Percentiles rank a stretch among this genome's conserved stretches.
phyloP scores from a whole-genome alignment of 2,113 vertebrate genomes.

The Hemiprocne comata region DNA sequence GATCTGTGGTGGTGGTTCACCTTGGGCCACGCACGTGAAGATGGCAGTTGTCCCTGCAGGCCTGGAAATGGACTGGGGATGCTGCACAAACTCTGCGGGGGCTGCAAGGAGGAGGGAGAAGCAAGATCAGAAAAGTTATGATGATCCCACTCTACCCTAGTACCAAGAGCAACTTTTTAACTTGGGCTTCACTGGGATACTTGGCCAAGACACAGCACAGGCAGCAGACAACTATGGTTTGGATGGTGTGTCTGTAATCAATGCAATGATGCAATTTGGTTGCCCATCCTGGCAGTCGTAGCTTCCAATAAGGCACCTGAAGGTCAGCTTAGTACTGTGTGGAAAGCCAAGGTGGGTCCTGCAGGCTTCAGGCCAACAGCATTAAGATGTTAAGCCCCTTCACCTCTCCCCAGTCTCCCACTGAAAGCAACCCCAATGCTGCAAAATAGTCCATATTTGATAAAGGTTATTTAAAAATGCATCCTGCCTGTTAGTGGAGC shows the following conservation, averaged over 20 bases:
- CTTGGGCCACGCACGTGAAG: conserved; percentile 94
- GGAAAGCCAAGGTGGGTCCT: neutral
- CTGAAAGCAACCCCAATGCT: neutral
- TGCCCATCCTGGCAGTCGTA: neutral
- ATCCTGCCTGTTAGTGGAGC: neutral
- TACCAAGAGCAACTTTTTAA: fast-evolving
- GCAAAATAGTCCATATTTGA: neutral
- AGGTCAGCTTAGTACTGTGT: neutral
- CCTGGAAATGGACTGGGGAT: conserved; percentile 94
- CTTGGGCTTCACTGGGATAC: neutral
- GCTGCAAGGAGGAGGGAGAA: conserved; percentile 74
- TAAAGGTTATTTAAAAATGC: neutral
- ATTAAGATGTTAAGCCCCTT: neutral
- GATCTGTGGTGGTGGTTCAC: conserved; percentile 91
- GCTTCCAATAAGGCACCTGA: neutral
- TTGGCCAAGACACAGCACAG: neutral
- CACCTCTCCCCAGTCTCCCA: neutral
- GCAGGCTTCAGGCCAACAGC: neutral
- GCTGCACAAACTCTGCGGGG: conserved; percentile 93
- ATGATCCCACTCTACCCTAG: neutral
- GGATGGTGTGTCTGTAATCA: neutral
- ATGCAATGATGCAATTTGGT: neutral
- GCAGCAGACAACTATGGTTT: neutral
- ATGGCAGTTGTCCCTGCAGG: conserved; percentile 93
- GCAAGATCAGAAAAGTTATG: neutral